These are phyloP conservation scores for Myopa tessellatipennis DNA, from an alignment of 2,888 invertebrate species.

Conservation along the genomic window DNA sequence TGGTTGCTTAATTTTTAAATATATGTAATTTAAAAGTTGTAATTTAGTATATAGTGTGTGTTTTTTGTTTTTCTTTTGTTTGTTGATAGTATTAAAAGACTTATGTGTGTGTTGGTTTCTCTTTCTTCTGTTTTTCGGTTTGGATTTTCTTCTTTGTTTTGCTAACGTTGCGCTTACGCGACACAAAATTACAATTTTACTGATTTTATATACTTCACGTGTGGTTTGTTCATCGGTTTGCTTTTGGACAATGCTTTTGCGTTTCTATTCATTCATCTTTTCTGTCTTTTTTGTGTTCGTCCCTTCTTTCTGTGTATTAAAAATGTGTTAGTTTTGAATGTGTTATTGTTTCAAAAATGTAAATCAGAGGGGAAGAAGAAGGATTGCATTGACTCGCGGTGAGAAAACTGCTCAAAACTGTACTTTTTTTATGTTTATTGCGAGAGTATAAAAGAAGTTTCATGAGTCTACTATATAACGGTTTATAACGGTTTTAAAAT, in stretches of 20 bases:
- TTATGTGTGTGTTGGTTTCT: background rate
- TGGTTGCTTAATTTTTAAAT: constrained; percentile 13
- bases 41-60: constrained; percentile 33
- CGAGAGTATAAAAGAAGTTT: no score
- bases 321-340: no score
- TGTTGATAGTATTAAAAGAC: constrained; percentile 28
- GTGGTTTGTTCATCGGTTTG: constrained; percentile 2
- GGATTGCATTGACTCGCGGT: no score
- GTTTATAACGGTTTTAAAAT: background rate
- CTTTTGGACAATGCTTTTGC: constrained; percentile 6
- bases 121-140: background rate
- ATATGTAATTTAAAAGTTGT: constrained; percentile 23
- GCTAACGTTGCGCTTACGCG: background rate
- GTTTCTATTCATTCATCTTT: no score
- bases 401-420: no score
- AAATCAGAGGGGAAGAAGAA: no score
- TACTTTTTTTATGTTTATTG: no score
- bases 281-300: no score
- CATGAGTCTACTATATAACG: no score
- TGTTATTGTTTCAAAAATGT: no score
- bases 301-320: no score
- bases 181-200: constrained; percentile 28
- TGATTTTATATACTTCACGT: constrained; percentile 8
- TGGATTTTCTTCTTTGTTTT: constrained; percentile 1
- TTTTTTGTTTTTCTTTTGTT: constrained; percentile 25